Evolutionary conservation across 1,140 invertebrate species (phyloP).

Genomic region (Brachionus paranguensis): DNA sequence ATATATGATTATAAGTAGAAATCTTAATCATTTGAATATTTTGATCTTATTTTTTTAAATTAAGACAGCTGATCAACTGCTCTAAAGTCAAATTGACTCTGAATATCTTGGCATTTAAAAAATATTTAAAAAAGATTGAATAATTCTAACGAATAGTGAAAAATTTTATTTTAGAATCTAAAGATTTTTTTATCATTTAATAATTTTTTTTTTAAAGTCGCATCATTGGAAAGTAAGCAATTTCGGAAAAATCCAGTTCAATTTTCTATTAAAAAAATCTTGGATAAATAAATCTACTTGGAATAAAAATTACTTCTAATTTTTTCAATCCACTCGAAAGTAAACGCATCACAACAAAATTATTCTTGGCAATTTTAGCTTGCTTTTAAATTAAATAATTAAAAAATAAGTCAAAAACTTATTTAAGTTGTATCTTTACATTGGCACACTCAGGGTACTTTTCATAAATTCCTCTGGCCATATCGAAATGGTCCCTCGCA

Average conservation of each 20-base stretch:
- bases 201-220: neutral
- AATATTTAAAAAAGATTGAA: no score
- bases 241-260: constrained; percentile 1
- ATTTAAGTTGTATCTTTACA: neutral
- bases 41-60: no score
- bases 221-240: neutral
- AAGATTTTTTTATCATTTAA: no score
- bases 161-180: no score
- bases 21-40: no score
- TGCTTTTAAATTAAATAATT: neutral
- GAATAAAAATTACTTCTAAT: neutral
- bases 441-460: neutral
- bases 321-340: constrained; percentile 26
- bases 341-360: constrained; percentile 33
- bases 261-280: neutral
- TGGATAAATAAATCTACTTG: neutral
- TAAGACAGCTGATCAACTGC: no score
- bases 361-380: constrained; percentile 38
- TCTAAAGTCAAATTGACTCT: no score
- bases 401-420: neutral
- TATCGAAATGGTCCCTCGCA: constrained; percentile 25
- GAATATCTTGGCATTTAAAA: no score
- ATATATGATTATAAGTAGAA: no score
- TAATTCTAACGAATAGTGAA: no score
- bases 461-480: constrained; percentile 16